Evolutionary conservation across 2,113 vertebrate species (phyloP).

Genomic region (Ursus arctos): DNA sequence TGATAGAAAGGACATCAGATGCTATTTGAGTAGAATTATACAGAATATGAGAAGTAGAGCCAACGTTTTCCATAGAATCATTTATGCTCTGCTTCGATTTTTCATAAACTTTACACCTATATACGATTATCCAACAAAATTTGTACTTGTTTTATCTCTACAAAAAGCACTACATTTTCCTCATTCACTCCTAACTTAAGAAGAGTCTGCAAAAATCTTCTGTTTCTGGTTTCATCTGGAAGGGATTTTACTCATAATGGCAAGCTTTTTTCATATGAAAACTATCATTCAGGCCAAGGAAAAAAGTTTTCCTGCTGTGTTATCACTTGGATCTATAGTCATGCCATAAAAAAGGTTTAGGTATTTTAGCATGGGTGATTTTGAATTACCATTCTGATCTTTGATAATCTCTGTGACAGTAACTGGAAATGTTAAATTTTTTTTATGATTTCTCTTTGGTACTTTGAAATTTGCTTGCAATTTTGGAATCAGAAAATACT

Average conservation of each 20-base stretch:
- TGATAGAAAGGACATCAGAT: neutral
- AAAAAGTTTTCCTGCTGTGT: neutral
- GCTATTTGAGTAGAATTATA: neutral
- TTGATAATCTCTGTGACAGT: neutral
- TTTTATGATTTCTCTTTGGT: neutral
- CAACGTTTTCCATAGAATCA: neutral
- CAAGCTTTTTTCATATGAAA: neutral
- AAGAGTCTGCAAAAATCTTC: neutral
- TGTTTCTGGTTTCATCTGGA: neutral
- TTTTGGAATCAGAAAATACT: conserved; percentile 48
- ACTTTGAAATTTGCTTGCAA: conserved; percentile 18
- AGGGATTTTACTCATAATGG: neutral
- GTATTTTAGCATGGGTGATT: neutral
- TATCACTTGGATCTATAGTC: neutral
- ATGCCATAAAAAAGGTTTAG: conserved; percentile 7
- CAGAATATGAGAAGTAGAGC: neutral
- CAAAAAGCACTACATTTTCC: neutral
- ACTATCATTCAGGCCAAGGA: neutral
- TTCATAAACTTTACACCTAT: neutral
- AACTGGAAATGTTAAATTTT: neutral
- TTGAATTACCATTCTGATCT: conserved; percentile 47
- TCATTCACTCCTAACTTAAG: neutral
- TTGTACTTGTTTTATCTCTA: neutral
- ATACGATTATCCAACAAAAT: neutral
- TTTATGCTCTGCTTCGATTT: conserved; percentile 36